Base-by-base conservation (phyloP, 53 echinoderm and acorn worm species). In the Pentamera pediparva region DNA sequence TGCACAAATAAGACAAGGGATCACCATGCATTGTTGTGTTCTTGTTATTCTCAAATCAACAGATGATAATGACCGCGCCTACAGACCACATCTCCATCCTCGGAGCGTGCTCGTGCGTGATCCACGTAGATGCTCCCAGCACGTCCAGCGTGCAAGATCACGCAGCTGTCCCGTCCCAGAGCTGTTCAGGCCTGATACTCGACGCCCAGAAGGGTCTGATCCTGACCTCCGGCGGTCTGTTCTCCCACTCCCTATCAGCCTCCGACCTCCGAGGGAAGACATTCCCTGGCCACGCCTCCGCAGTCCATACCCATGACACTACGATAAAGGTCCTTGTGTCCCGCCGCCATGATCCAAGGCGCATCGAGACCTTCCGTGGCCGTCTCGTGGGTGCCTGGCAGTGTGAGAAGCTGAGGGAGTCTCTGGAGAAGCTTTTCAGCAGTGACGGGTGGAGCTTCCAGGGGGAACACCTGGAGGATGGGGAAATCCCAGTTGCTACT, bases 171-270 rank as follows among this genome's bases (percentile, higher is more conserved):
- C 24, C 54, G 2, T 40, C 67, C 6, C 67, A 67, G 26, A 89
- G 89, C 75, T 79, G 84, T 37, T 85, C 84, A 36, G 89, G 89
- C 13, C 31, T 89, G 12, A 39, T 89, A 19, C 28, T 85, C 9
- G 78, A 85, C n/a, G 59, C 80, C n/a, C 52, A 31, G 45, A 36
- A 81, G 12, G 85, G 89, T 25, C 59, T 73, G 8, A 70, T 89
- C 5, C 35, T 89, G 2, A 89, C 89, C 21, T 81, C 76, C 29
- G 89, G 84, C 7, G 67, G 61, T n/a, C 64, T 77, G 8, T 89
- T 89, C 45, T 50, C 89, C 18, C 78, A 82, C 11, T 48, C 65
- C 10, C 51, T 82, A 32, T 35, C 36, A 67, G 22, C 13, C 22
- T 13, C 10, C 6, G 22, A 69, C 29, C 36, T 54, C 28, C 28